Percentiles rank a stretch among this genome's conserved stretches.
phyloP scores from a whole-genome alignment of 53 echinoderm and acorn worm genomes.

The Echinarachnius parma region DNA sequence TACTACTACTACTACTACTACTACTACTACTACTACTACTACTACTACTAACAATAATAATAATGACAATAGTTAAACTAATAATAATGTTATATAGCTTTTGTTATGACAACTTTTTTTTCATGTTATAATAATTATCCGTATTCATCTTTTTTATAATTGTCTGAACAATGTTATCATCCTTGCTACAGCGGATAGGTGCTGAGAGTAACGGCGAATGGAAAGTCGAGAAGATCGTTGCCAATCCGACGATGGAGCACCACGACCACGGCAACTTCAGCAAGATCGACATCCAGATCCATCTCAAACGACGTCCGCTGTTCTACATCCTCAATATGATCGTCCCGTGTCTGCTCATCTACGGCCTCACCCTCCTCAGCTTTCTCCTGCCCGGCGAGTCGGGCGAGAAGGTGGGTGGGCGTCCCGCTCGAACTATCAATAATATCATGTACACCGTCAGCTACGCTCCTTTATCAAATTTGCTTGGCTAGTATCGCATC shows the following conservation, averaged over 20 bases:
- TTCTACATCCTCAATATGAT: slow-evolving; percentile 79
- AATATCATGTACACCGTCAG: too few species aligned
- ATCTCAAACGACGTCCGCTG: slow-evolving; percentile 54
- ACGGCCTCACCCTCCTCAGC: slow-evolving; percentile 66
- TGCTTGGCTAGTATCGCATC: too few species aligned
- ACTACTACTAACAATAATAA: neutral
- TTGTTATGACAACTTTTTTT: too few species aligned
- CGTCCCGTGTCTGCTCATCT: slow-evolving; percentile 74
- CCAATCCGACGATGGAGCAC: slow-evolving; percentile 4
- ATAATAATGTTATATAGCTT: too few species aligned
- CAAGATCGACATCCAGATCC: slow-evolving; percentile 45
- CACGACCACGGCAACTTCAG: slow-evolving; percentile 64
- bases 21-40: neutral
- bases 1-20: neutral
- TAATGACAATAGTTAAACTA: too few species aligned
- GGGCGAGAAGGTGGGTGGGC: slow-evolving; percentile 66
- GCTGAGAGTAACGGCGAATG: slow-evolving; percentile 70
- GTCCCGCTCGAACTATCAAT: too few species aligned
- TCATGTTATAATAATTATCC: too few species aligned
- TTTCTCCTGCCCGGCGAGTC: slow-evolving; percentile 74
- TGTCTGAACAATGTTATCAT: too few species aligned
- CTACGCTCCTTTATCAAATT: too few species aligned
- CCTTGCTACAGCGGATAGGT: too few species aligned
- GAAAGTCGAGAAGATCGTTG: slow-evolving; percentile 50
- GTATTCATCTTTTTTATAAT: too few species aligned